Conservation (phyloP, 2,888 invertebrate genomes). For the Melanotus villosus region DNA sequence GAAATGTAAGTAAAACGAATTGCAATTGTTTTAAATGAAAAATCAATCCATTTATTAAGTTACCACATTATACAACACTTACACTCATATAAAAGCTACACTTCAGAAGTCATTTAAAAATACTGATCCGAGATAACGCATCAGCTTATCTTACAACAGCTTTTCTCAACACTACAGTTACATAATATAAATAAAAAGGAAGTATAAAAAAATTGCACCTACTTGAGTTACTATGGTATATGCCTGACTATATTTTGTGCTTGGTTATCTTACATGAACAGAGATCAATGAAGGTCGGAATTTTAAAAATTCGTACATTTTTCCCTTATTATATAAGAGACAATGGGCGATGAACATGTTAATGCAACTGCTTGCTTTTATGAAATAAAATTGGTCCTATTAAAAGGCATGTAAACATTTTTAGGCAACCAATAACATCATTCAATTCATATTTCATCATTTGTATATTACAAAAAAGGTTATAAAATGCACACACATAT, state of each 20-base stretch:
- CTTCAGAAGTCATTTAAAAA: constrained; percentile 26
- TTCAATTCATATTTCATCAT: not conserved
- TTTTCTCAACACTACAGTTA: constrained; percentile 9
- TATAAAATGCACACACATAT: constrained; percentile 43
- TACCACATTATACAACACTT: constrained; percentile 38
- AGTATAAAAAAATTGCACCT: constrained; percentile 23
- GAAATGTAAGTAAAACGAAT: no score
- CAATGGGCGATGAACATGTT: not conserved
- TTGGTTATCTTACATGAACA: not conserved
- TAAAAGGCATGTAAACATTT: constrained; percentile 16
- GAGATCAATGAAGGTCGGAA: not conserved
- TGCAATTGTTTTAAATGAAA: constrained; percentile 9
- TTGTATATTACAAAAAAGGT: not conserved
- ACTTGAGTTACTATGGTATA: not conserved
- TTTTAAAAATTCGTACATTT: constrained; percentile 1
- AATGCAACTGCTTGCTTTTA: not conserved
- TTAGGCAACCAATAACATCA: constrained; percentile 1
- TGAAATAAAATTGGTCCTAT: constrained; percentile 24
- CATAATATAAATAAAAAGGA: constrained; percentile 15
- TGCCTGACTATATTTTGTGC: not conserved
- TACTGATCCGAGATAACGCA: constrained; percentile 27
- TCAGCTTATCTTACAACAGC: constrained; percentile 17
- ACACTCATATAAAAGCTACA: constrained; percentile 40
- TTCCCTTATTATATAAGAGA: constrained; percentile 27
- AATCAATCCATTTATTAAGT: constrained; percentile 48